Evolutionary conservation across 2,113 vertebrate genomes (phyloP).

Genomic region (Callocephalon fimbriatum): DNA sequence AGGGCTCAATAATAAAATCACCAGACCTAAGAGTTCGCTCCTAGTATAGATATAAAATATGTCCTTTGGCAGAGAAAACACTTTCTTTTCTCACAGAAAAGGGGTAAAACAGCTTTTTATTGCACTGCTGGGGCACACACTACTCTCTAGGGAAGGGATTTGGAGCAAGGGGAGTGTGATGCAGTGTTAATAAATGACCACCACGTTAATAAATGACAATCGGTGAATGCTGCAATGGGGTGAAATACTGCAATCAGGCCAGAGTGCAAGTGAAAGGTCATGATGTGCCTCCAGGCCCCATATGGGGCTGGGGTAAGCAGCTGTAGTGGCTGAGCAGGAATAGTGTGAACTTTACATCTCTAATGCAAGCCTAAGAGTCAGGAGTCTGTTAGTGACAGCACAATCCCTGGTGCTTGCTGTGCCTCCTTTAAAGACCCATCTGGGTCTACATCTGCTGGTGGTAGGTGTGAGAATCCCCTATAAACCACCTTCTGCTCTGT

Average conservation of each 20-base stretch:
- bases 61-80: conserved; percentile 47
- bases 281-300: neutral
- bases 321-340: neutral
- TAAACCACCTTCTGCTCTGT: neutral
- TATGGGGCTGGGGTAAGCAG: neutral
- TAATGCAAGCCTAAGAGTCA: fast-evolving
- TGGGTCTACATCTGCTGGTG: neutral
- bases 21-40: neutral
- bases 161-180: neutral
- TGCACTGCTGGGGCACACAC: neutral
- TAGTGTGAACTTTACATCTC: neutral
- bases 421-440: neutral
- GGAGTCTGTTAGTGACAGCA: neutral
- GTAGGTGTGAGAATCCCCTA: neutral
- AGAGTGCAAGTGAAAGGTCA: neutral
- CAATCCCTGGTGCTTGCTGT: fast-evolving
- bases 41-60: conserved; percentile 43
- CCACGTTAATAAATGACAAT: neutral
- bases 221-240: neutral
- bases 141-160: conserved; percentile 13
- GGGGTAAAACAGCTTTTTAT: neutral
- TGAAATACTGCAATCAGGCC: neutral
- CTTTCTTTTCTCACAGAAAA: conserved; percentile 61
- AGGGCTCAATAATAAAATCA: neutral
- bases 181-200: neutral